These are phyloP conservation scores for Batillaria attramentaria DNA, from an alignment of 1,140 invertebrate genomes.

Conservation along the genomic window DNA sequence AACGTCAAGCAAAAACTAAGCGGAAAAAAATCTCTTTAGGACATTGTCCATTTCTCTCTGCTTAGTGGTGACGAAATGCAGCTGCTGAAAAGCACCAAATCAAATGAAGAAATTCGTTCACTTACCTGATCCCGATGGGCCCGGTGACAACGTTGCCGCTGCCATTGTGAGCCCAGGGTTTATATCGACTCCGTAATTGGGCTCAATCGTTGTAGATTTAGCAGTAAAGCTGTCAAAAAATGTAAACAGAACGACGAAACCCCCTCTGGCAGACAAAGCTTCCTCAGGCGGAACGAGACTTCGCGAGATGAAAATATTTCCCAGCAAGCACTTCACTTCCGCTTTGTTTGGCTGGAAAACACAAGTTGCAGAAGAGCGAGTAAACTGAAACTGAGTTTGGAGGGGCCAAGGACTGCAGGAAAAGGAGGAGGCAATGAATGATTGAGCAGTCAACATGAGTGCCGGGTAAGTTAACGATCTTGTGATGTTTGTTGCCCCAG, in stretches of 20 bases:
- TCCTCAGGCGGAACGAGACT: slow-evolving; percentile 13
- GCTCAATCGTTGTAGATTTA: slow-evolving; percentile 24
- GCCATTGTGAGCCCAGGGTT: slow-evolving; percentile 42
- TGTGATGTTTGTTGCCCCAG: background rate
- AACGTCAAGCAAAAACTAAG: too few species aligned
- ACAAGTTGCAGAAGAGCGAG: slow-evolving; percentile 25
- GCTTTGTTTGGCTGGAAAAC: slow-evolving; percentile 26
- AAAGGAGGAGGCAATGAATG: slow-evolving; percentile 22
- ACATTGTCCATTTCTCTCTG: too few species aligned
- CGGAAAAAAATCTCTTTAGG: too few species aligned
- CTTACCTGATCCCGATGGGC: slow-evolving; percentile 61
- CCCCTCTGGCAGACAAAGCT: slow-evolving; percentile 27
- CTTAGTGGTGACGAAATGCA: too few species aligned
- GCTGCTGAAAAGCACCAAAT: too few species aligned
- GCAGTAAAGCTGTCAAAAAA: slow-evolving; percentile 10
- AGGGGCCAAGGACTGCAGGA: too few species aligned
- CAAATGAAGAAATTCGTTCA: too few species aligned
- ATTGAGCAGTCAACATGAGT: slow-evolving; percentile 26
- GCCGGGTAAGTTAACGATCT: slow-evolving; percentile 7
- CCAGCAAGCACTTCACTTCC: slow-evolving; percentile 25
- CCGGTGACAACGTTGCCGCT: slow-evolving; percentile 59
- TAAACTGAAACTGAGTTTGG: too few species aligned
- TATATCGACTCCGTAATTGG: slow-evolving; percentile 24
- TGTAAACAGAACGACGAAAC: slow-evolving; percentile 21
- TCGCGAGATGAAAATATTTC: slow-evolving; percentile 27